These are phyloP conservation scores for Tenualosa ilisha DNA, from an alignment of 2,797 vertebrate species.

Conservation along the genomic window DNA sequence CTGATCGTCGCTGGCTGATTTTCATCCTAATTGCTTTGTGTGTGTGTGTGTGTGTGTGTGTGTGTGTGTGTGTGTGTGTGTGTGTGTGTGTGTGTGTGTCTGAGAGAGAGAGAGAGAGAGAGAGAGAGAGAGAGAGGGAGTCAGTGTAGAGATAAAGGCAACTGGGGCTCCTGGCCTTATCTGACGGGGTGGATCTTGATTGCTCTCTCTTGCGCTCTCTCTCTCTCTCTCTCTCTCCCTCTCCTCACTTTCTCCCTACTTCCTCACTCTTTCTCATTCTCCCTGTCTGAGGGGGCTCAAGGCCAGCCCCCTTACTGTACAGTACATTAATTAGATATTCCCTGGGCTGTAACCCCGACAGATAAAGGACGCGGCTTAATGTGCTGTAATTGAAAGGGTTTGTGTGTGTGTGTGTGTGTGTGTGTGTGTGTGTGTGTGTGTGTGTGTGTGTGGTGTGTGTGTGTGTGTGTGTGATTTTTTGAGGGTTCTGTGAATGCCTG, in stretches of 20 bases:
- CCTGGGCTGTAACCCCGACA: conserved; percentile 69
- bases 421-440: conserved; percentile 42
- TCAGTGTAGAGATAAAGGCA: background rate
- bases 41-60: too few relatives aligned
- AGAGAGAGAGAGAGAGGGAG: too few relatives aligned
- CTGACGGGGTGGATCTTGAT: background rate
- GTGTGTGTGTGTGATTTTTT: conserved; percentile 34
- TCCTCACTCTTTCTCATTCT: conserved; percentile 8
- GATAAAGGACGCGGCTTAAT: conserved; percentile 73
- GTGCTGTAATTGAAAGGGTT: conserved; percentile 71
- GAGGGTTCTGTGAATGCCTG: conserved; percentile 22
- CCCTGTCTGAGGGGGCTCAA: conserved; percentile 19
- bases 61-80: too few relatives aligned
- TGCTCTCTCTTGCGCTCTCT: background rate
- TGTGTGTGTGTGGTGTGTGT: conserved; percentile 41
- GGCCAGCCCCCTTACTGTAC: conserved; percentile 59
- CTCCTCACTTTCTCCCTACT: background rate
- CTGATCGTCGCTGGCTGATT: background rate
- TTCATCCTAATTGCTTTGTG: background rate
- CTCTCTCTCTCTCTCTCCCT: conserved; percentile 20
- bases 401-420: conserved; percentile 44
- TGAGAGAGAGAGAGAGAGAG: too few relatives aligned
- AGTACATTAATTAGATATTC: conserved; percentile 76
- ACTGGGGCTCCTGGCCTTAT: background rate
- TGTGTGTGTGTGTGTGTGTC: too few relatives aligned